Evolutionary conservation across 2,888 invertebrate genomes (phyloP).

Genomic region (Tortricodes alternella): DNA sequence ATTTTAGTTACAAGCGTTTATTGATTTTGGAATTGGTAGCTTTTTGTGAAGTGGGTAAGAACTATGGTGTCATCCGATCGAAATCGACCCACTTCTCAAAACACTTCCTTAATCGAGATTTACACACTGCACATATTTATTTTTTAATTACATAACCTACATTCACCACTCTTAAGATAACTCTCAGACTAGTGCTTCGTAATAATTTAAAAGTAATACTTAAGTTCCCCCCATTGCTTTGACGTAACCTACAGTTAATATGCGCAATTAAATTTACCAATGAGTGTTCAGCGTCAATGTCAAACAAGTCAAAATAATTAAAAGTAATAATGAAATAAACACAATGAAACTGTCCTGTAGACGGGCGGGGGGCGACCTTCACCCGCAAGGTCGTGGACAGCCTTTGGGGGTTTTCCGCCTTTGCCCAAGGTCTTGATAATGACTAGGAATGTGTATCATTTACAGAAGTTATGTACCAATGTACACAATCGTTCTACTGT

Average conservation of each 20-base stretch:
- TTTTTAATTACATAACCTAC: no score
- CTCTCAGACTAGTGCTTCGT: no score
- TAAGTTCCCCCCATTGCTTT: no score
- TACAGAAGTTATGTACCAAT: conserved; percentile 7
- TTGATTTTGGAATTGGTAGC: no score
- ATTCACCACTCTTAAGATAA: no score
- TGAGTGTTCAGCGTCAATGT: conserved; percentile 38
- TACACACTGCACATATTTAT: no score
- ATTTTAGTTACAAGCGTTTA: no score
- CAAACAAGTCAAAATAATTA: conserved; percentile 34
- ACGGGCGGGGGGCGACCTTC: conserved; percentile 58
- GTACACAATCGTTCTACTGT: conserved; percentile 2
- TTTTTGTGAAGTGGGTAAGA: no score
- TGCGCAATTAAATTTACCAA: conserved; percentile 38
- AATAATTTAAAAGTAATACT: no score
- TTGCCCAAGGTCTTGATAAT: conserved; percentile 62
- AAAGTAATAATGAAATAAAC: conserved; percentile 29
- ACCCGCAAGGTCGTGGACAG: conserved; percentile 58
- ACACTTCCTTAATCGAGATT: no score
- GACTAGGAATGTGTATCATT: conserved; percentile 9
- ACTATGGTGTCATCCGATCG: no score
- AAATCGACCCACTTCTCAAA: no score
- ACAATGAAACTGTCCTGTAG: conserved; percentile 34
- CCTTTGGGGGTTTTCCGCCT: conserved; percentile 67
- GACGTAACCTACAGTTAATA: conserved; percentile 8